Base-by-base conservation (phyloP, 2,113 vertebrate species). In the Murina feae region DNA sequence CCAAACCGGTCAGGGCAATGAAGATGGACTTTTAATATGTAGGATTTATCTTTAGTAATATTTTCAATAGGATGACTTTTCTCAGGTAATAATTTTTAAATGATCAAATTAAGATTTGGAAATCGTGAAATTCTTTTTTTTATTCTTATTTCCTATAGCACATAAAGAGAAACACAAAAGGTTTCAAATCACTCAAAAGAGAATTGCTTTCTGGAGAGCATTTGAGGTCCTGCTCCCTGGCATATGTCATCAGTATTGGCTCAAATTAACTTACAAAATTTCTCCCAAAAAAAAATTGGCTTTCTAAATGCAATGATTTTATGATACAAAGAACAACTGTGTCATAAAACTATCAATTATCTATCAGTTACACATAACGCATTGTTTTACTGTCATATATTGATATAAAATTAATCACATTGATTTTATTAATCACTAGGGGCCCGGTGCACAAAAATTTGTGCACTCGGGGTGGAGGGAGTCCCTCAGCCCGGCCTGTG, bases 241-340 rank as follows among this genome's bases (percentile, higher is more conserved):
- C 16, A 39, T 71, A 49, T n/a, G 30, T 49, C 25, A 18, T 76
- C 74, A 49, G 17, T 76, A 47, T 76, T 20, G 28, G 74, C 74
- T 47, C 30, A 76, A 49, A 76, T 47, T 49, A 49, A 76, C 30
- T 49, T 49, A 49, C 4, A 49, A 76, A 76, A 49, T 32, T 76
- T 32, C 44, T 10, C 16, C 28, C 44, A 35, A 55, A 84, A 75
- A 32, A 78, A 82, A 21, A 44, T 44, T 44, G 30, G 49, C 35
- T 94, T 93, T 88, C 35, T 65, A 84, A 75, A 87, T 85, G 51
- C 53, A 94, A 23, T 88, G 68, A 91, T 72, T 78, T 91, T 60
- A 81, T 89, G 84, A 30, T 51, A 78, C 18, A 85, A 68, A 84
- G n/a, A 86, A 88, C 18, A 84, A 69, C 11, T 75, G 37, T 28